Base-by-base conservation (phyloP, 2,113 vertebrate species). In the Tetraodon nigroviridis region DNA sequence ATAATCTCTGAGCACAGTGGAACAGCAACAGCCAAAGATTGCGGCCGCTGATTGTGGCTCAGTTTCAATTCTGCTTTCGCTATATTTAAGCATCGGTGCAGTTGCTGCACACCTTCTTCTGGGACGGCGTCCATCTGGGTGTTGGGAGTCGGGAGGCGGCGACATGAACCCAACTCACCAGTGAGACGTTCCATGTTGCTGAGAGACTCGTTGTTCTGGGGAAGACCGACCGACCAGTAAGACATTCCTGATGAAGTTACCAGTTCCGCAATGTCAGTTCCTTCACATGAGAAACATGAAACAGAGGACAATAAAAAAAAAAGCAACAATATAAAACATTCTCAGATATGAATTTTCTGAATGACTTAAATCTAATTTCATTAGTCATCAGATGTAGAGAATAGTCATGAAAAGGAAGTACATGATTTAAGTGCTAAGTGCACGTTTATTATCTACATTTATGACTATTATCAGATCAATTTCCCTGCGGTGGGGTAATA, bases 141-240 rank as follows among this genome's bases (percentile, higher is more conserved):
- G 41, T 24, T 20, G 17, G 41, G 24, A 6, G 1, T 32, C 7
- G 20, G 15, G 22, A 1, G 14, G 17, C 14, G 20, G 12, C 32
- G 51, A 40, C 5, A 44, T 15, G 4, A 5, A 12, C 45, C 18
- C 15, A 7, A 21, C 89, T 93, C 78, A 94, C 93, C 86, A 75
- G 56, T 55, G 83, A 22, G 86, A 15, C 73, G 75, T 17, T 89
- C 89, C 90, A 92, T 91, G 81, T 29, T 81, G 69, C 71, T 49
- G 24, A 56, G 67, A 61, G 75, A 74, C 70, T 82, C 69, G 57
- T 73, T 67, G 58, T 87, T 83, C 79, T 79, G 86, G 70, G 88
- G 84, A 29, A 80, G 82, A 54, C 91, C 89, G 37, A 93, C 92
- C 48, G 88, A 91, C 93, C 93, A 94, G 84, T 93, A 94, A 17